Percentiles rank a stretch among this genome's conserved stretches.
Conservation (phyloP, 2,888 invertebrate genomes). For the Metalampra italica region DNA sequence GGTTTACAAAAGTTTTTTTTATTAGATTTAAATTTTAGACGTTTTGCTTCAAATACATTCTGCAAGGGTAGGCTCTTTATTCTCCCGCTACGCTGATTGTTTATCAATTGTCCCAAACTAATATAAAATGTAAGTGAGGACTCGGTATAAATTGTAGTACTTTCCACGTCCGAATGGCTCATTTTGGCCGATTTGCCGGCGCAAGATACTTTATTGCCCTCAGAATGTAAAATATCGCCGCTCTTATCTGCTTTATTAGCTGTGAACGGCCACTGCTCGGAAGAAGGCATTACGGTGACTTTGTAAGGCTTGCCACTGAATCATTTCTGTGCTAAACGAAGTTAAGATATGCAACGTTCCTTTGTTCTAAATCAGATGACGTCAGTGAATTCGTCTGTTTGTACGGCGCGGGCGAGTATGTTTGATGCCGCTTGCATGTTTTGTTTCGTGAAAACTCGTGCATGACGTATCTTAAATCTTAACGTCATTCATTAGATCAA, state of each 20-base stretch:
- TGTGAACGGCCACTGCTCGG: conserved; percentile 34
- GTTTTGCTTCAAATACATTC: too few species aligned
- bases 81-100: conserved; percentile 15
- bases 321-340: conserved; percentile 5
- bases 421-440: too few species aligned
- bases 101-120: conserved; percentile 23
- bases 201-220: conserved; percentile 57
- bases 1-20: too few species aligned
- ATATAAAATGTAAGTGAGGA: conserved; percentile 35
- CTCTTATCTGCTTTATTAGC: conserved; percentile 64
- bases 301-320: conserved; percentile 13
- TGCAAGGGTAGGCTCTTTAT: too few species aligned
- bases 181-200: conserved; percentile 63
- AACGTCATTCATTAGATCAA: too few species aligned
- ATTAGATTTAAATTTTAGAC: too few species aligned
- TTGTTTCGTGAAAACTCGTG: too few species aligned
- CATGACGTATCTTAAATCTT: too few species aligned
- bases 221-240: conserved; percentile 59
- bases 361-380: neutral
- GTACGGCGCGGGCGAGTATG: too few species aligned
- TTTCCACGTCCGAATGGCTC: conserved; percentile 68
- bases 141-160: conserved; percentile 68
- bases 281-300: conserved; percentile 5
- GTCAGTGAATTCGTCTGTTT: too few species aligned
- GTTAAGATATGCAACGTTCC: neutral